Percentiles rank a stretch among this genome's conserved stretches.
Evolutionary conservation across 2,797 vertebrate species (phyloP).

Genomic region (Tachyglossus aculeatus): DNA sequence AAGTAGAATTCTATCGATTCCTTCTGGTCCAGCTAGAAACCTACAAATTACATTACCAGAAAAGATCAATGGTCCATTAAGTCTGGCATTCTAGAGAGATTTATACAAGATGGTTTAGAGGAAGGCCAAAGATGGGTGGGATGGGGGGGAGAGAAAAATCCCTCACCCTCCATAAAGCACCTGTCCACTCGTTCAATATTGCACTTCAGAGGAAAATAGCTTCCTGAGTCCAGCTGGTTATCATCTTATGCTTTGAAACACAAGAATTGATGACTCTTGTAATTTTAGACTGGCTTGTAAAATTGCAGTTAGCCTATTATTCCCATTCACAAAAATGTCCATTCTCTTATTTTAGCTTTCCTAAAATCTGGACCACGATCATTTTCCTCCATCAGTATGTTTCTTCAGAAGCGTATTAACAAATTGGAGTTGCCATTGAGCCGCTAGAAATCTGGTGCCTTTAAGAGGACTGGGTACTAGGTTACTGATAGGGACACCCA

Average conservation of each 20-base stretch:
- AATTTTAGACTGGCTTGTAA: conserved; percentile 51
- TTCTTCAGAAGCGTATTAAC: no score
- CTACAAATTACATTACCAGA: conserved; percentile 56
- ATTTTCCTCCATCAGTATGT: conserved; percentile 12
- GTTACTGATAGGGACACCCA: no score
- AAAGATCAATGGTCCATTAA: conserved; percentile 63
- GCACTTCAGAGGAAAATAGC: conserved; percentile 40
- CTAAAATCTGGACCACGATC: conserved; percentile 19
- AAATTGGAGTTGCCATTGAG: no score
- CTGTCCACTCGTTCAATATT: conserved; percentile 57
- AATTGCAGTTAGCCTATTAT: conserved; percentile 43
- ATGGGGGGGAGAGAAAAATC: no score
- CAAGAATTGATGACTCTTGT: conserved; percentile 51
- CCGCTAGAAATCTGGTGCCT: no score
- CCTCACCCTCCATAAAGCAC: conserved; percentile 59
- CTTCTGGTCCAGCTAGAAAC: conserved; percentile 46
- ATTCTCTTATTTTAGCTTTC: conserved; percentile 42
- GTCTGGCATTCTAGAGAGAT: conserved; percentile 53
- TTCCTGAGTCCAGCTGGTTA: conserved; percentile 53
- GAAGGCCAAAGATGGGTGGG: conserved; percentile 28
- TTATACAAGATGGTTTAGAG: conserved; percentile 34
- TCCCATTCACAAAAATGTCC: conserved; percentile 49
- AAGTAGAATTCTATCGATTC: conserved; percentile 47
- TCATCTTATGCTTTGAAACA: conserved; percentile 55
- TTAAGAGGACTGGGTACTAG: no score